These are phyloP conservation scores for Brachystomella parvula DNA, from an alignment of 1,140 invertebrate genomes.

Conservation along the genomic window DNA sequence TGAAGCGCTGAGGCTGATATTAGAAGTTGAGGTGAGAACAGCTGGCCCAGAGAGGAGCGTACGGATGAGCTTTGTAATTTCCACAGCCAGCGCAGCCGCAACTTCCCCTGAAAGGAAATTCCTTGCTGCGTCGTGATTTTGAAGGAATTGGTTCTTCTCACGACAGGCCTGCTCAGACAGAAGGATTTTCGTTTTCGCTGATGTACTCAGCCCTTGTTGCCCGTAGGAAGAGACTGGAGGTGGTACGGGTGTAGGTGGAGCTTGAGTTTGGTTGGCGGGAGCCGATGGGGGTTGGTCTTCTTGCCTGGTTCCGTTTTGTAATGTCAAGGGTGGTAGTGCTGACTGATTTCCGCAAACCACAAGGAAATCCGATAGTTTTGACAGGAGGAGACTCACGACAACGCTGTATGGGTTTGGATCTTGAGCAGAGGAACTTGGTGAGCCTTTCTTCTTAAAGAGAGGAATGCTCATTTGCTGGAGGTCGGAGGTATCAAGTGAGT, in stretches of 20 bases:
- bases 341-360: constrained; percentile 45
- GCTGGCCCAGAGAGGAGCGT: constrained; percentile 39
- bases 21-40: neutral
- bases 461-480: constrained; percentile 40
- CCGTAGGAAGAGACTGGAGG: no score
- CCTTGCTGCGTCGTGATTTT: constrained; percentile 43
- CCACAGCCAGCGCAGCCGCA: constrained; percentile 45
- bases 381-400: constrained; percentile 43
- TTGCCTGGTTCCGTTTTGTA: no score
- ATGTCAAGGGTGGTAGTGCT: no score
- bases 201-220: no score
- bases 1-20: neutral
- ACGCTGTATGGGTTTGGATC: neutral
- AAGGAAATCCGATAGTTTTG: constrained; percentile 45
- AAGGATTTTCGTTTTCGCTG: no score
- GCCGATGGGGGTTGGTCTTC: no score
- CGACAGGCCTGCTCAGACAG: no score
- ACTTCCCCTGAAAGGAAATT: constrained; percentile 47
- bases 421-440: constrained; percentile 6
- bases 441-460: constrained; percentile 41
- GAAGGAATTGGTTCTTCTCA: constrained; percentile 43
- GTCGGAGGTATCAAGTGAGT: constrained; percentile 35
- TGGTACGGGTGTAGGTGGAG: no score
- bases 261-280: no score
- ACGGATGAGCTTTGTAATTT: constrained; percentile 44